Evolutionary conservation across 2,797 vertebrate species (phyloP), one percentile per base, ranked within the genome.

Genomic region (Pangasius larnaudii): DNA sequence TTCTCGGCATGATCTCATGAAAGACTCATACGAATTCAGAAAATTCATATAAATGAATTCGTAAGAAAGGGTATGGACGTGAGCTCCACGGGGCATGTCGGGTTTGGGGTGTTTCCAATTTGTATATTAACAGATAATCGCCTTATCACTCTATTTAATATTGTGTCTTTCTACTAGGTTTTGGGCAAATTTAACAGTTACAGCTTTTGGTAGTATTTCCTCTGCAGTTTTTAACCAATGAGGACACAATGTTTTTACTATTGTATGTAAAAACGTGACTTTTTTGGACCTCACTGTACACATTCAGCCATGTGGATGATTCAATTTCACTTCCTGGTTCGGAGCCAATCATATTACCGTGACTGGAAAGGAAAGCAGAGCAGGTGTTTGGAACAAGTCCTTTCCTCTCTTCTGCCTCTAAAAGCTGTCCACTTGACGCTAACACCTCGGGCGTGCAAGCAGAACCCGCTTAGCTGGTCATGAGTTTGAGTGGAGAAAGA

Each of bases 301-400:
- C 4, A 6, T 56, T 80, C 77, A 61, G 78, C 30, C 53, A 61
- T 4, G 59, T 11, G 16, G 16, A 46, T 65, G 59, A 67, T 65
- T 83, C 59, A 14, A 19, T 65, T 83, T 83, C 81, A 65, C 81
- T 83, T 83, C 81, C 81, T 67, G 61, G 81, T 67, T 67, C 5
- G 61, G 16, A 67, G 39, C 61, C 59, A 46, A 2, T 65, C 39
- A 18, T 18, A 30, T 63, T 46, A n/a, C 8, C 9, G 7, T 49
- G 80, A 63, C 58, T 65, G 59, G 59, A 30, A 83, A 65, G 39
- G 24, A 65, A 83, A 83, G n/a, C 39, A 11, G 39, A 83, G 59
- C 59, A 83, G 78, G 78, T 61, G 78, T 81, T 61, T 42, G 79
- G 56, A 81, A 81, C 22, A 8, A 65, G 59, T 65, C 58, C 80